Evolutionary conservation across 2,888 invertebrate species (phyloP), one percentile per base, ranked within the genome.

Genomic region (Alentia gelatinosa): DNA sequence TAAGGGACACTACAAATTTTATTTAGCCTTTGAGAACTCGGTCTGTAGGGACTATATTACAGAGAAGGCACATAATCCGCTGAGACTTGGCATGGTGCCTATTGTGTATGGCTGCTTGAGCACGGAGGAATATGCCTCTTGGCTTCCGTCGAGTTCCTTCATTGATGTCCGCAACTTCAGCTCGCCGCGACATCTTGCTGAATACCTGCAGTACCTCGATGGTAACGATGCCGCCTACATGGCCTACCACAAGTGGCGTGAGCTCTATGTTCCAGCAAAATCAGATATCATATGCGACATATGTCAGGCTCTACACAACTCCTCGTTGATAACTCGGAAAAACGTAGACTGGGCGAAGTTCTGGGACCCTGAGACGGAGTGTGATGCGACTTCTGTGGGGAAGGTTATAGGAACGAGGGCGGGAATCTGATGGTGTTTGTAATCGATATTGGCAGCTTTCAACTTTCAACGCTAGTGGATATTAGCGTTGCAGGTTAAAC

Each of bases 1-100:
- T 15, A 39, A 4, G 1, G 63, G 63, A 7, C 1, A 33, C 0
- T 90, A 90, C 90, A 90, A 90, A 30, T 90, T 90, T 30, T 90
- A 90, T n/a, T 47, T 90, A 0, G 37, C 68, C 40, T 90, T 90
- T 90, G 90, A 90, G 75, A 90, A 90, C 39, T 35, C 37, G 1
- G 35, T 37, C 15, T 90, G 90, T 30, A 15, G 19, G n/a, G 90
- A 90, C 30, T 90, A 90, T 26, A 39, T 42, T 47, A 90, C 75
- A n/a, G 74, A 90, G 23, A 90, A 90, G 42, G 12, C 40, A 40
- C 15, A 23, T 15, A 5, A 3, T 4, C 23, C 68, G 0, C 15
- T 90, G 19, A 9, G 26, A 7, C 9, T 68, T 9, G 63, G 63
- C 3, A 23, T 33, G 68, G n/a, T 89, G 9, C 89, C 89, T 12